phyloP scores from a whole-genome alignment of 1,140 invertebrate genomes.

The Tetragnatha versicolor region DNA sequence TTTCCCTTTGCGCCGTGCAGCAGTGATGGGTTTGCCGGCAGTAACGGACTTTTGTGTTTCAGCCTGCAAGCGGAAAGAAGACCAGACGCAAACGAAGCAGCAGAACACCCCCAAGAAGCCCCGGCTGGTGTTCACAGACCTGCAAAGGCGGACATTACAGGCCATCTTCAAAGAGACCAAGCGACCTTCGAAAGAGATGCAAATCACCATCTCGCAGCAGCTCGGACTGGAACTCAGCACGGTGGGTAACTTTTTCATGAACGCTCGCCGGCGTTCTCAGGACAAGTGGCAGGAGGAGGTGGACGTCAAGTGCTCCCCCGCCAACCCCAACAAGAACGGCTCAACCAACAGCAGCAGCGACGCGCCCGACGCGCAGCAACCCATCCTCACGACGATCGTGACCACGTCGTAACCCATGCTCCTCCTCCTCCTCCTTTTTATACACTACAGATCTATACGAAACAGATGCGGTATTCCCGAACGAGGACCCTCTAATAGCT shows the following conservation, averaged over 20 bases:
- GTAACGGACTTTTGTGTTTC: slow-evolving; percentile 64
- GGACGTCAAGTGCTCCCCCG: slow-evolving; percentile 12
- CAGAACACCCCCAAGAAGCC: slow-evolving; percentile 87
- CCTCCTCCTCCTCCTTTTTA: not conserved
- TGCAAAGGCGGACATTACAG: slow-evolving; percentile 98
- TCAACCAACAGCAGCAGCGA: slow-evolving; percentile 49
- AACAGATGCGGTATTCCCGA: too few species aligned
- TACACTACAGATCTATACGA: too few species aligned
- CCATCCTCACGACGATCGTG: slow-evolving; percentile 48
- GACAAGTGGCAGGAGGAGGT: slow-evolving; percentile 97
- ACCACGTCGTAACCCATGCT: slow-evolving; percentile 50
- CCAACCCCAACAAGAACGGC: slow-evolving; percentile 7
- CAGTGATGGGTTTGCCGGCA: too few species aligned
- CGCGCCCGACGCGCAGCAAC: slow-evolving; percentile 53
- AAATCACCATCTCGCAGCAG: slow-evolving; percentile 98
- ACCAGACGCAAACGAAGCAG: slow-evolving; percentile 64
- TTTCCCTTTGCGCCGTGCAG: too few species aligned
- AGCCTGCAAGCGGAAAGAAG: slow-evolving; percentile 99
- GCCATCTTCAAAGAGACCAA: slow-evolving; percentile 99
- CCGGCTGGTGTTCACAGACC: slow-evolving; percentile 99
- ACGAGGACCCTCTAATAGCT: too few species aligned
- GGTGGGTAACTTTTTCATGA: slow-evolving; percentile 99
- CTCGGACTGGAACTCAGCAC: slow-evolving; percentile 97
- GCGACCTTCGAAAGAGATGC: slow-evolving; percentile 99
- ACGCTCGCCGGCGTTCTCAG: slow-evolving; percentile 94